Evolutionary conservation across 2,888 invertebrate species (phyloP).

Genomic region (Cremastobaeus sp.): DNA sequence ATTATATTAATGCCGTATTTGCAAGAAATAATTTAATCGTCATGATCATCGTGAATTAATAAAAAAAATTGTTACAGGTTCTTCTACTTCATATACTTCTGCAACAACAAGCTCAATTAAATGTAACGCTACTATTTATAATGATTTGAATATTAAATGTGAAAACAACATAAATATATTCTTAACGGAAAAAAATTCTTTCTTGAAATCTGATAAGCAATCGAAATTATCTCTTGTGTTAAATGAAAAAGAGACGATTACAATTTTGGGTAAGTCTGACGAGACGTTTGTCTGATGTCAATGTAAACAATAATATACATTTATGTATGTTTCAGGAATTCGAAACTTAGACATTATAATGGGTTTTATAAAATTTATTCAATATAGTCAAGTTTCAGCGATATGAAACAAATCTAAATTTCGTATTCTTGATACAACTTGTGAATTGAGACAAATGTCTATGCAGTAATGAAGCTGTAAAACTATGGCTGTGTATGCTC

Average conservation of each 20-base stretch:
- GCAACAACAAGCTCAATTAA: conserved; percentile 72
- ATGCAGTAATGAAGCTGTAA: no score
- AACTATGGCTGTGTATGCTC: no score
- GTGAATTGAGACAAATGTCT: no score
- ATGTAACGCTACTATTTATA: conserved; percentile 70
- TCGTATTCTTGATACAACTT: no score
- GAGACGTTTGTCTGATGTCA: conserved; percentile 74
- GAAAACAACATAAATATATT: conserved; percentile 77
- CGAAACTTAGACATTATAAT: conserved; percentile 1
- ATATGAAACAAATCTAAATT: no score
- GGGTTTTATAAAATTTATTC: no score
- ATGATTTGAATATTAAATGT: conserved; percentile 82
- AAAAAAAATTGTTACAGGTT: conserved; percentile 19
- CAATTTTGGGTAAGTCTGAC: conserved; percentile 66
- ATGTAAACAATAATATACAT: background rate
- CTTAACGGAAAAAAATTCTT: conserved; percentile 14
- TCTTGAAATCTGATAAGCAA: conserved; percentile 65
- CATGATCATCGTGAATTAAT: background rate
- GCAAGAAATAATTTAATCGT: background rate
- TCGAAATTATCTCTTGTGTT: conserved; percentile 69
- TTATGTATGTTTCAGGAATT: conserved; percentile 2
- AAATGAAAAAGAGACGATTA: conserved; percentile 66
- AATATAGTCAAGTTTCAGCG: no score
- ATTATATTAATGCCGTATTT: background rate
- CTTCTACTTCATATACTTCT: conserved; percentile 62